Base-by-base conservation (phyloP, 2,888 invertebrate genomes). In the Thelaira solivaga region DNA sequence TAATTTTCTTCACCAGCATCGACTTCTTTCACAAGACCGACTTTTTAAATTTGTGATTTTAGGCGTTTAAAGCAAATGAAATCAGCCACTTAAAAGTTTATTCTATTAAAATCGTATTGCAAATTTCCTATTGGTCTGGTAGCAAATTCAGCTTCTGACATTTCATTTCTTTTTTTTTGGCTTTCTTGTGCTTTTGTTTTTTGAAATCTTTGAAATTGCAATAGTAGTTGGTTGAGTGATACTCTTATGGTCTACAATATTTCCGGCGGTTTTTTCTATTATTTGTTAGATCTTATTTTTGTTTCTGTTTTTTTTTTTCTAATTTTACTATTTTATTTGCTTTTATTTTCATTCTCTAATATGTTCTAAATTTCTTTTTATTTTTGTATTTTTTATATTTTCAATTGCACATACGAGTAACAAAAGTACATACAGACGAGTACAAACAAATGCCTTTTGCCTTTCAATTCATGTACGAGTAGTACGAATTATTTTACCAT, bases 191-290 rank as follows among this genome's bases (percentile, higher is more conserved):
- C 13, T 36, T 1, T 11, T 10, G 34, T 49, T 22, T 68, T 77
- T 43, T 59, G 22, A 55, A 76, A 77, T 62, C 57, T 68, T 69
- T 62, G 26, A 64, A 68, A 76, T 41, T 65, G 74, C 59, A 61
- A 64, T 59, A 64, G 43, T 57, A n/a, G n/a, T 68, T 72, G 67
- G 61, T 55, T 75, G n/a, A n/a, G n/a, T 57, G 47, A 29, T 49
- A 39, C 49, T 67, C 45, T 29, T 43, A 53, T 73, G 80, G 80
- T 80, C 80, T 80, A 41, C 36, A 74, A 71, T 69, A 74, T 80
- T 80, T 80, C 81, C 81, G 80, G 73, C 36, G 77, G 76, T 71
- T 81, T 73, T 53, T 76, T 74, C 24, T 57, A 57, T 59, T 68
- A 72, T 75, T 75, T 69, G 57, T 51, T 53, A 59, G 55, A 55